Conservation (phyloP, 1,140 invertebrate genomes). For the Oreohelix idahoensis region DNA sequence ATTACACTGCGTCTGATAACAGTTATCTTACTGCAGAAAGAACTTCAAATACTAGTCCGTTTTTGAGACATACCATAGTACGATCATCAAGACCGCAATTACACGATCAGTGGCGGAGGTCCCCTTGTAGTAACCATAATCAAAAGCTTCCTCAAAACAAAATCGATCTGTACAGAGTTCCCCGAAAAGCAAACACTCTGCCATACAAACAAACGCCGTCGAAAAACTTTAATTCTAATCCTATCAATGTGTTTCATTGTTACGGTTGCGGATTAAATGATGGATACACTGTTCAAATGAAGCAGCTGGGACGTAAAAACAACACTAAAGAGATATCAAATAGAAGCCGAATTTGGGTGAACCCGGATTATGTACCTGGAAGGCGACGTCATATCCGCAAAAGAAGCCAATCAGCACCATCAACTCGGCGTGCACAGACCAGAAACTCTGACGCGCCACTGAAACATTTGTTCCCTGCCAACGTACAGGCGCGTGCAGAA, state of each 20-base stretch:
- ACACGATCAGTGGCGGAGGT: background rate
- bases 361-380: background rate
- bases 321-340: background rate
- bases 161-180: background rate
- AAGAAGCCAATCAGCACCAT: background rate
- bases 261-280: background rate
- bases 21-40: background rate
- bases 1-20: slow-evolving; percentile 3
- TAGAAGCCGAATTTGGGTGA: background rate
- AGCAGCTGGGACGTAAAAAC: background rate
- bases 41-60: background rate
- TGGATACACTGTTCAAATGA: background rate
- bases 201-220: background rate
- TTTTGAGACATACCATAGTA: background rate
- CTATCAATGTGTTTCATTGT: background rate
- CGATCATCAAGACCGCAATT: background rate
- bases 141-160: background rate
- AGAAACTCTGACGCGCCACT: background rate
- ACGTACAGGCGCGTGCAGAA: background rate
- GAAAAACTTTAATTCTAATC: background rate
- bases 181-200: background rate
- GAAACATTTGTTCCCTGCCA: background rate
- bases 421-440: background rate
- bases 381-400: background rate
- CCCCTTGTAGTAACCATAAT: background rate